Conservation (phyloP, 2,113 vertebrate species). For the Eulacestoma nigropectus region DNA sequence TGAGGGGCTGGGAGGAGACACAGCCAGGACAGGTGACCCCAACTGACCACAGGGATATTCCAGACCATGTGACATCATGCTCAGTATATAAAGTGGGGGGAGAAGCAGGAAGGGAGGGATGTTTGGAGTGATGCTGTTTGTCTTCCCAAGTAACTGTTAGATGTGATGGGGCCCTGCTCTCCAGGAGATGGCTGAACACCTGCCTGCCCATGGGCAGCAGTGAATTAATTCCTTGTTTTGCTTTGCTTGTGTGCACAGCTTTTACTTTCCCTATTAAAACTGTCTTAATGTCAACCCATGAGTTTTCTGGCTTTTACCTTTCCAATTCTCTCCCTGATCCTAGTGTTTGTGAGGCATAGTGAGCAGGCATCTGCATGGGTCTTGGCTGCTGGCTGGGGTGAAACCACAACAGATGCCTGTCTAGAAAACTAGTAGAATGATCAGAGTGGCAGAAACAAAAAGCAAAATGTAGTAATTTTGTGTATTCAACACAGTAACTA, state of each 20-base stretch:
- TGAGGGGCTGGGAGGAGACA: neutral
- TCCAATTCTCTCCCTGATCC: neutral
- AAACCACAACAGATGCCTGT: neutral
- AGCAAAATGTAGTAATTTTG: neutral
- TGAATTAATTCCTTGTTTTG: neutral
- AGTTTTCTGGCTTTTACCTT: neutral
- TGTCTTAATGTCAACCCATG: neutral
- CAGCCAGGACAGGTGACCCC: neutral
- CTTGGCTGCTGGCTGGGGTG: neutral
- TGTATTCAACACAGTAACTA: neutral
- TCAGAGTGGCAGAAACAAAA: neutral
- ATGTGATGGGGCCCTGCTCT: neutral
- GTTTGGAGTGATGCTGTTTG: neutral
- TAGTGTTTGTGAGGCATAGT: neutral
- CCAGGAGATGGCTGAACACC: neutral
- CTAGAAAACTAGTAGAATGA: neutral
- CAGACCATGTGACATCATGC: neutral
- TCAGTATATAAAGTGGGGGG: neutral
- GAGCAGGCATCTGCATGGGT: rapidly evolving
- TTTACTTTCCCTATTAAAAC: neutral
- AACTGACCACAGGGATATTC: neutral
- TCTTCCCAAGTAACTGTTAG: neutral
- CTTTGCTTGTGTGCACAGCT: neutral
- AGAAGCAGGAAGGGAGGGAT: neutral
- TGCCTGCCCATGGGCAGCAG: neutral